Percentiles rank a stretch among this genome's conserved stretches.
These are phyloP conservation scores for Mormyrus proboscirostris DNA, from an alignment of 2,797 vertebrate species.

Conservation along the genomic window DNA sequence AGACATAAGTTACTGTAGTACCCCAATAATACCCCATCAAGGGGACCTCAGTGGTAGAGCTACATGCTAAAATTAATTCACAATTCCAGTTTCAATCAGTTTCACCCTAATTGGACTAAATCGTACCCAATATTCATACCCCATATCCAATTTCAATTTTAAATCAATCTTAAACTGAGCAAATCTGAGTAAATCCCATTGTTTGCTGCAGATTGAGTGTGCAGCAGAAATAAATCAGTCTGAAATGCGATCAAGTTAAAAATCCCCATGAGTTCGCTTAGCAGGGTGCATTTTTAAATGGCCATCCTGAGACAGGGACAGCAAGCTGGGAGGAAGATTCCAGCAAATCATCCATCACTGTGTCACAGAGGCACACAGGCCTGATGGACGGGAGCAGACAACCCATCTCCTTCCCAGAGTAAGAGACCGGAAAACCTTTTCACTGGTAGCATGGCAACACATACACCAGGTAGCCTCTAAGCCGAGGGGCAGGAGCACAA, in stretches of 20 bases:
- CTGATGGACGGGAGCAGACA: neutral
- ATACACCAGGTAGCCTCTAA: neutral
- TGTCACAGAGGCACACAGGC: neutral
- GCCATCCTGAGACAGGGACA: neutral
- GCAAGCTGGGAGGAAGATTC: no score
- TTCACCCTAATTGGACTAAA: conserved; percentile 7
- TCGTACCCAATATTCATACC: neutral
- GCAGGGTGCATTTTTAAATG: neutral
- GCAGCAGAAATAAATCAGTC: neutral
- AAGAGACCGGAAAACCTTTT: neutral
- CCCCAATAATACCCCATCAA: neutral
- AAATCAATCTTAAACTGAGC: neutral
- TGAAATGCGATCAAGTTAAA: neutral
- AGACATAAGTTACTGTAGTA: neutral
- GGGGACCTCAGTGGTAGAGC: neutral
- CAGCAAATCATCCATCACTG: neutral
- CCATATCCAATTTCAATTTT: neutral
- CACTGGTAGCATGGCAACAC: neutral
- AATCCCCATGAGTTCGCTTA: neutral
- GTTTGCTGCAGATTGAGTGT: neutral
- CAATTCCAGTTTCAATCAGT: conserved; percentile 2
- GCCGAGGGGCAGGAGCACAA: neutral
- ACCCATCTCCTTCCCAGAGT: neutral
- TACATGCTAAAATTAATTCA: neutral
- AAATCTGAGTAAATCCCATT: neutral